Percentiles rank a stretch among this genome's conserved stretches.
phyloP scores from a whole-genome alignment of 2,797 vertebrate genomes.

The Clamator glandarius region DNA sequence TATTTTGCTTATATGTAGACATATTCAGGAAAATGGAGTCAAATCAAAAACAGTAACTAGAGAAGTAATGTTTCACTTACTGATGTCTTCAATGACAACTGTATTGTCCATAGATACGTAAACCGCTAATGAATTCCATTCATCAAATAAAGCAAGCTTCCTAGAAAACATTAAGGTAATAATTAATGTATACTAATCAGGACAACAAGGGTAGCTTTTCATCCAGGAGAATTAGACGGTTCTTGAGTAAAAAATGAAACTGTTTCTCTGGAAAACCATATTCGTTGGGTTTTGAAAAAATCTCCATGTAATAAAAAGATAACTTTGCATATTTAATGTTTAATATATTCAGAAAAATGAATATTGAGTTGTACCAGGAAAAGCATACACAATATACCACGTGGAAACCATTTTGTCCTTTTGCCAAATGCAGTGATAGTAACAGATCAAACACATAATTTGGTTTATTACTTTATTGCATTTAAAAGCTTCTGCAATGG shows the following conservation, averaged over 20 bases:
- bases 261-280: neutral
- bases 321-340: neutral
- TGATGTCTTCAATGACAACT: conserved; percentile 91
- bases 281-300: neutral
- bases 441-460: neutral
- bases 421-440: neutral
- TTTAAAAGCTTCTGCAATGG: neutral
- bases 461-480: neutral
- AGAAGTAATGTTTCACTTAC: conserved; percentile 75
- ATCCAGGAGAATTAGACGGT: neutral
- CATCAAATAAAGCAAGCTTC: conserved; percentile 90
- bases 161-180: conserved; percentile 72
- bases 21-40: neutral
- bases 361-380: neutral
- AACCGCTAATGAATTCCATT: conserved; percentile 89
- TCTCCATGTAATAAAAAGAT: neutral
- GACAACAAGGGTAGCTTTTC: neutral
- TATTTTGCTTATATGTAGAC: neutral
- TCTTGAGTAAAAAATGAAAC: neutral
- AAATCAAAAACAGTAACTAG: neutral
- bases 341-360: neutral
- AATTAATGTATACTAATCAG: neutral
- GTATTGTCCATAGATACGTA: conserved; percentile 93
- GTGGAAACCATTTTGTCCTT: neutral
- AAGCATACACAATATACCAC: neutral